Percentiles rank a stretch among this genome's conserved stretches.
phyloP scores from a whole-genome alignment of 2,888 invertebrate genomes.

The Diplolepis rosae region DNA sequence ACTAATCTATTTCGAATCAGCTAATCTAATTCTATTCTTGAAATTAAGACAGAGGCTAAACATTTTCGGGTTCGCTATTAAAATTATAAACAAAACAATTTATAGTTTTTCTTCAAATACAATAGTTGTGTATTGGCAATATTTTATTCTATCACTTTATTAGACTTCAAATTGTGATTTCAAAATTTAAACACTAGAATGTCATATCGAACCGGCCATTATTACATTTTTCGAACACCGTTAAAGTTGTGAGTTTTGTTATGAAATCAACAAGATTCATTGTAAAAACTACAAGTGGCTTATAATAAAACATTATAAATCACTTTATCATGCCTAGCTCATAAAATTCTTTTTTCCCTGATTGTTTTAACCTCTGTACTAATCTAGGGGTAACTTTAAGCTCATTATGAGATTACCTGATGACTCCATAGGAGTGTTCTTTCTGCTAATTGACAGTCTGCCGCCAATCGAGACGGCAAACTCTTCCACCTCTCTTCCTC shows the following conservation, averaged over 20 bases:
- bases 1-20: neutral
- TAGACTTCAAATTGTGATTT: no score
- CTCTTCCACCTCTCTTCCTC: conserved; percentile 71
- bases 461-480: conserved; percentile 67
- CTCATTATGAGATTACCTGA: conserved; percentile 64
- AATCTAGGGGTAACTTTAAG: conserved; percentile 12
- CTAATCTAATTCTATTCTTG: neutral
- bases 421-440: conserved; percentile 69
- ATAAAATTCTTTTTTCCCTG: neutral
- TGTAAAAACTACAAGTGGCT: no score
- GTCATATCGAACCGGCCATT: no score
- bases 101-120: no score
- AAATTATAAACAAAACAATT: neutral
- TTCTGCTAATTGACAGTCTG: conserved; percentile 69
- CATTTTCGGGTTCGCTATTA: neutral
- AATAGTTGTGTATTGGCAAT: no score
- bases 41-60: neutral
- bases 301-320: no score
- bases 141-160: no score
- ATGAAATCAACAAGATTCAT: no score
- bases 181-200: no score
- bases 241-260: no score
- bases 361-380: neutral
- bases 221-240: no score
- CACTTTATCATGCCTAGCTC: no score